phyloP scores from a whole-genome alignment of 2,113 vertebrate species.

The Megaceryle torquata region DNA sequence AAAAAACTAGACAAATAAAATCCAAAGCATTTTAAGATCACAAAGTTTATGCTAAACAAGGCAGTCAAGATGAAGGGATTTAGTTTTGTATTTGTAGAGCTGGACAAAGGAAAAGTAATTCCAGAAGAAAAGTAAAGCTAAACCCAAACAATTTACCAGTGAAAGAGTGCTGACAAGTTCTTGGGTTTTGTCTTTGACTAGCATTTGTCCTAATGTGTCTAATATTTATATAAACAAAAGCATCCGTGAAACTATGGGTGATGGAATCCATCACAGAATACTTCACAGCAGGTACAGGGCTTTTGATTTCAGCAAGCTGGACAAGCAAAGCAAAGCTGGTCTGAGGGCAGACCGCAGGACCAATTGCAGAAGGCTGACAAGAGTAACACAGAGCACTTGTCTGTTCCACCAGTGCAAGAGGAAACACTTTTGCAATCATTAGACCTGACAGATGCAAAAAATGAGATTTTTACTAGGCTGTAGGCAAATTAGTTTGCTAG shows the following conservation, averaged over 20 bases:
- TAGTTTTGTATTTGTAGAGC: not conserved
- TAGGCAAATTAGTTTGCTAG: not conserved
- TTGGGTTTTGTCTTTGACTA: not conserved
- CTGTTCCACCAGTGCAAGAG: not conserved
- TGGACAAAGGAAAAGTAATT: not conserved
- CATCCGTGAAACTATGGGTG: not conserved
- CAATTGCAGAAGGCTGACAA: not conserved
- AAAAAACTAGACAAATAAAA: not conserved
- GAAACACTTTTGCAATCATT: constrained; percentile 1
- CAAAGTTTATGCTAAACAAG: not conserved
- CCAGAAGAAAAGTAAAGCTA: not conserved
- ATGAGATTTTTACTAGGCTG: not conserved
- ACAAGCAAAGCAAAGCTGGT: not conserved
- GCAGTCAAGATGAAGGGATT: not conserved
- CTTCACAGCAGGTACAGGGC: not conserved
- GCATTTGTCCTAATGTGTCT: not conserved
- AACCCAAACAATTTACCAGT: not conserved
- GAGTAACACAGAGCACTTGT: not conserved
- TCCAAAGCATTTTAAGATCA: not conserved
- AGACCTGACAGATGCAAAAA: constrained; percentile 16
- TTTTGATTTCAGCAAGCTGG: not conserved
- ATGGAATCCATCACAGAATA: not conserved
- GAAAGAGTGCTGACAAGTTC: not conserved
- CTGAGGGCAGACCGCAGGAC: not conserved
- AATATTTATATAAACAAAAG: not conserved